Evolutionary conservation across 2,888 invertebrate genomes (phyloP).

Genomic region (Agriopis marginaria): DNA sequence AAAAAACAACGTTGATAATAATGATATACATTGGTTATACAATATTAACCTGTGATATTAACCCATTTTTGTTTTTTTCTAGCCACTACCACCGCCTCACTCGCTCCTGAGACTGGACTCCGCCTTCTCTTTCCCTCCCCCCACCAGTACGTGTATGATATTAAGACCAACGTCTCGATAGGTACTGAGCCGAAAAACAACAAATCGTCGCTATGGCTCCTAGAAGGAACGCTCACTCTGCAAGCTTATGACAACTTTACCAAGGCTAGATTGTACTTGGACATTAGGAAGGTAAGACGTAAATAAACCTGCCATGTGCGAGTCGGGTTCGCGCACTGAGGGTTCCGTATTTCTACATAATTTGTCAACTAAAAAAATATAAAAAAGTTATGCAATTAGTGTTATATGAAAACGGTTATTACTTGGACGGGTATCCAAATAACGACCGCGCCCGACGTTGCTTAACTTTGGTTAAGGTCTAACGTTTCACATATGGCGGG

Average conservation of each 20-base stretch:
- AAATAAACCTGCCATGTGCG: neutral
- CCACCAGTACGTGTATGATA: conserved; percentile 64
- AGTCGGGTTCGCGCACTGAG: too few species aligned
- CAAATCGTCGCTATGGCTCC: conserved; percentile 67
- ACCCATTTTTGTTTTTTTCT: conserved; percentile 36
- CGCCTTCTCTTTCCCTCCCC: conserved; percentile 67
- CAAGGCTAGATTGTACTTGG: conserved; percentile 62
- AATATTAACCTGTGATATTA: too few species aligned
- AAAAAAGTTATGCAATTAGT: too few species aligned
- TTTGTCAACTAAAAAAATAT: too few species aligned
- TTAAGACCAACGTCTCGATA: conserved; percentile 70
- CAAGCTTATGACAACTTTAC: conserved; percentile 70
- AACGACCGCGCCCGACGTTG: too few species aligned
- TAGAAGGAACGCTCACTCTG: conserved; percentile 64
- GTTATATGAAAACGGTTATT: too few species aligned
- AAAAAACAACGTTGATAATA: too few species aligned
- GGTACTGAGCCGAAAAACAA: conserved; percentile 63
- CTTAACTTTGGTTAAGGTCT: too few species aligned
- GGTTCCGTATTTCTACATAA: too few species aligned
- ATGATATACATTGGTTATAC: too few species aligned
- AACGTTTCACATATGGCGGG: too few species aligned
- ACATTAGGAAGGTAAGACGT: conserved; percentile 64
- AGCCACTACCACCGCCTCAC: conserved; percentile 52
- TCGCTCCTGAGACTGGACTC: conserved; percentile 55
- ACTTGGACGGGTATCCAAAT: too few species aligned